A percentile compares a stretch with the other conserved stretches of the same genome.
These are phyloP conservation scores for Aphelocoma coerulescens DNA, from an alignment of 2,113 vertebrate genomes.

Conservation along the genomic window DNA sequence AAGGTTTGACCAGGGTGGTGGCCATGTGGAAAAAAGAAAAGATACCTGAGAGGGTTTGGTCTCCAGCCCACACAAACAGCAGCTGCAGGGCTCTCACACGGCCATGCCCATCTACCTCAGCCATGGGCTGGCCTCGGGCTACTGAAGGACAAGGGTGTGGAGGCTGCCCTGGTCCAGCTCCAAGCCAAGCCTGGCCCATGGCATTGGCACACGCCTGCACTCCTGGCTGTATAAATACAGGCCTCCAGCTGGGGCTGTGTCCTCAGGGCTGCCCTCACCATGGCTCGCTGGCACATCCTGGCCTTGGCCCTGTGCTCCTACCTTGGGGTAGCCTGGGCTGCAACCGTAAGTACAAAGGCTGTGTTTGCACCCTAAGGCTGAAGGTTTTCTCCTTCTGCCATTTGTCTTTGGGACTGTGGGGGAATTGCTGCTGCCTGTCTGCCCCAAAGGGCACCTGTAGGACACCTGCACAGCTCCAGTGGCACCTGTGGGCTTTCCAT, in stretches of 20 bases:
- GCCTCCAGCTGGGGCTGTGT: too few species aligned
- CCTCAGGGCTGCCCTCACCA: constrained; percentile 18
- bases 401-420: neutral
- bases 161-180: neutral
- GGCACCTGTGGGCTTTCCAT: neutral
- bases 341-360: constrained; percentile 56
- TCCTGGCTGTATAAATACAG: neutral
- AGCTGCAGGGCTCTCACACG: neutral
- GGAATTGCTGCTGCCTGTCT: neutral
- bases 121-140: neutral
- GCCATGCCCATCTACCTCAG: neutral
- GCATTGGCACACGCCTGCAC: neutral
- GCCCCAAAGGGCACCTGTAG: neutral
- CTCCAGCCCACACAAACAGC: neutral
- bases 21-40: neutral
- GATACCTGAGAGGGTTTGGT: neutral
- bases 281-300: constrained; percentile 70
- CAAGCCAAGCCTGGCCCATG: neutral
- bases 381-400: neutral
- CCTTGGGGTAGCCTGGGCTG: constrained; percentile 63
- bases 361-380: too few species aligned
- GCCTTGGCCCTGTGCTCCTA: constrained; percentile 56
- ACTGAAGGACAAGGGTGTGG: neutral
- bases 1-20: neutral
- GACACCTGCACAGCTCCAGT: neutral